A percentile compares a stretch with the other conserved stretches of the same genome.
Conservation (phyloP, 2,888 invertebrate genomes). For the Venusia cambrica region DNA sequence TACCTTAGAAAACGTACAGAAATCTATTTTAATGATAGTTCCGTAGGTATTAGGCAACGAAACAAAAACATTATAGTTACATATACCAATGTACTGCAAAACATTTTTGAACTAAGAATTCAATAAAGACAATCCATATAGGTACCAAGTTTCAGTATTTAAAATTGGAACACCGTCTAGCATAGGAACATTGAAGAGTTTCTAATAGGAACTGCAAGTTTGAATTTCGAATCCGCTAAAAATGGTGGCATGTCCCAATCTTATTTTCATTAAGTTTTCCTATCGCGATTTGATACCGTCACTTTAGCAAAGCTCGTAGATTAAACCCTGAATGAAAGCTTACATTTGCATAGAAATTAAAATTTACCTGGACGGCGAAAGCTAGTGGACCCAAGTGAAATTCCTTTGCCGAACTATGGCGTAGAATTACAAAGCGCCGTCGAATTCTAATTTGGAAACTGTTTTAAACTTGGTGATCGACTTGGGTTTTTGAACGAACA, state of each 20-base stretch:
- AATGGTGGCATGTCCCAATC: slow-evolving; percentile 31
- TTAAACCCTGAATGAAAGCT: slow-evolving; percentile 71
- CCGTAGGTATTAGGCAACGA: no score
- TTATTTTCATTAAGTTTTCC: slow-evolving; percentile 75
- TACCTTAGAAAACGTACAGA: no score
- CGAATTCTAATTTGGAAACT: slow-evolving; percentile 47
- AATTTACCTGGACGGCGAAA: slow-evolving; percentile 70
- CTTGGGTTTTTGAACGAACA: slow-evolving; percentile 25
- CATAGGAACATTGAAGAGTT: no score
- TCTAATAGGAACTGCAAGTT: slow-evolving; percentile 6
- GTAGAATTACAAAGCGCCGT: slow-evolving; percentile 46
- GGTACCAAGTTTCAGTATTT: no score
- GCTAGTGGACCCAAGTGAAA: slow-evolving; percentile 66
- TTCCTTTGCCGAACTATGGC: slow-evolving; percentile 58
- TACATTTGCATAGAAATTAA: slow-evolving; percentile 80
- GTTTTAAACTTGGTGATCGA: slow-evolving; percentile 26
- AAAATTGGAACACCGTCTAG: no score
- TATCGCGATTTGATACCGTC: slow-evolving; percentile 62
- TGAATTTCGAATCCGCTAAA: slow-evolving; percentile 21
- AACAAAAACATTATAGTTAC: no score
- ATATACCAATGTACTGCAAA: no score
- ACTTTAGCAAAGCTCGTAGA: slow-evolving; percentile 67
- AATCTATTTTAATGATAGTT: no score
- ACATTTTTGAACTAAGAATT: no score
- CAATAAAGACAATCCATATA: no score